These are phyloP conservation scores for Xenops minutus DNA, from an alignment of 2,797 vertebrate species.

Conservation along the genomic window DNA sequence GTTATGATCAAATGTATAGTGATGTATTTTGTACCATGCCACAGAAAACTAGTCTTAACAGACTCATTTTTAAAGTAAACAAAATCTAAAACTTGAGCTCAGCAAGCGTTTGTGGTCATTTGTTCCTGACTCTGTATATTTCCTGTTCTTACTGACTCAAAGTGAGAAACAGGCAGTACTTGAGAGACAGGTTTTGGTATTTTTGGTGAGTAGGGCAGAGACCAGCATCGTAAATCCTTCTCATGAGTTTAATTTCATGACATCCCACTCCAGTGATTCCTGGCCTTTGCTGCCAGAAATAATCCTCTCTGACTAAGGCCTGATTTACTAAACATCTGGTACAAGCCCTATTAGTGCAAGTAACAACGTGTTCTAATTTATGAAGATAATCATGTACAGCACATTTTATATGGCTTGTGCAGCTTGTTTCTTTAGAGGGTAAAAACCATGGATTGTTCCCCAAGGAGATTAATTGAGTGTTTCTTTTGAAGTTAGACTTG, in stretches of 20 bases:
- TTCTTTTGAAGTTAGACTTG: slow-evolving; percentile 7
- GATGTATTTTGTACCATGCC: not conserved
- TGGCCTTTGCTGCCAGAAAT: slow-evolving; percentile 52
- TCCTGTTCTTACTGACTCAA: slow-evolving; percentile 12
- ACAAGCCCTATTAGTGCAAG: slow-evolving; percentile 57
- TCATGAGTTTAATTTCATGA: slow-evolving; percentile 32
- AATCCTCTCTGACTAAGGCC: slow-evolving; percentile 63
- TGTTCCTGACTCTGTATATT: not conserved
- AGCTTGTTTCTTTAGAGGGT: not conserved
- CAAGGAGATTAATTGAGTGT: not conserved
- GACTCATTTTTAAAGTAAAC: not conserved
- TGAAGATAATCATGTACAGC: not conserved
- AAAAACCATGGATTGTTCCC: not conserved
- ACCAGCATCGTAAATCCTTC: slow-evolving; percentile 12
- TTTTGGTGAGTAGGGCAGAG: slow-evolving; percentile 35
- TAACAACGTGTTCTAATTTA: slow-evolving; percentile 43
- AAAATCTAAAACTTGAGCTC: not conserved
- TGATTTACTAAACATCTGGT: slow-evolving; percentile 60
- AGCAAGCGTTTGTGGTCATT: not conserved
- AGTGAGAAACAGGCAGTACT: slow-evolving; percentile 31
- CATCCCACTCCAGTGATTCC: slow-evolving; percentile 31
- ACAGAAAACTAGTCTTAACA: not conserved
- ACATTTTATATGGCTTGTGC: not conserved
- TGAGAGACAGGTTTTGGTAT: slow-evolving; percentile 51
- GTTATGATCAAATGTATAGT: not conserved